Conservation (phyloP, 2,888 invertebrate genomes). For the Nephrotoma flavescens region DNA sequence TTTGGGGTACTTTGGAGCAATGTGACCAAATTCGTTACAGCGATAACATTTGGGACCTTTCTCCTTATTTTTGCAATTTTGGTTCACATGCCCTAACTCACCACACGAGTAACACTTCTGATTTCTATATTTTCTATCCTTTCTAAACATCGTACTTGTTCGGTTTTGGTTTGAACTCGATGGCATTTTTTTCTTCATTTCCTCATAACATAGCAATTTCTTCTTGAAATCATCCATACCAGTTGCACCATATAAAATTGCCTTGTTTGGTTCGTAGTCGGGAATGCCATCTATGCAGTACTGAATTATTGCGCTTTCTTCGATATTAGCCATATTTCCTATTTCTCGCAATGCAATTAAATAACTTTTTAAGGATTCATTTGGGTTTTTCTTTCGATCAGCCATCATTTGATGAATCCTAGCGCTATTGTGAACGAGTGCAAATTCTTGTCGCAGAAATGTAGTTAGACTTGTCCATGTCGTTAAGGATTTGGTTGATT, state of each 20-base stretch:
- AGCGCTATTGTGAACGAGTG: slow-evolving; percentile 1
- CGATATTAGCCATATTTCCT: neutral
- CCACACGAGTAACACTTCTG: neutral
- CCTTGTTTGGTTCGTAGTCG: slow-evolving; percentile 15
- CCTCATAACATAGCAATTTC: slow-evolving; percentile 1
- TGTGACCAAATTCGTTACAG: slow-evolving; percentile 1
- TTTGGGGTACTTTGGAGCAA: neutral
- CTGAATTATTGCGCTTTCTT: slow-evolving; percentile 14
- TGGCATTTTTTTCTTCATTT: neutral
- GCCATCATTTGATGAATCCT: slow-evolving; percentile 5
- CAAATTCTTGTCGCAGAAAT: slow-evolving; percentile 6
- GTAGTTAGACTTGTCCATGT: slow-evolving; percentile 6
- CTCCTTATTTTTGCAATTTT: neutral
- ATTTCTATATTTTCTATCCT: neutral
- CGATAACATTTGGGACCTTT: neutral
- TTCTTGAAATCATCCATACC: neutral
- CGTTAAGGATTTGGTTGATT: neutral
- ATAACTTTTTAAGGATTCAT: slow-evolving; percentile 6
- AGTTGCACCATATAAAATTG: slow-evolving; percentile 15
- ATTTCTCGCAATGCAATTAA: slow-evolving; percentile 13
- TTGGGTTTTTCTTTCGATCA: neutral
- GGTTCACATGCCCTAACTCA: neutral
- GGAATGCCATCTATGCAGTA: slow-evolving; percentile 19
- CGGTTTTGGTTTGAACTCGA: neutral
- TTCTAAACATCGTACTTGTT: neutral